Percentiles rank a stretch among this genome's conserved stretches.
These are phyloP conservation scores for Colletes collaris DNA, from an alignment of 2,888 invertebrate genomes.

Conservation along the genomic window DNA sequence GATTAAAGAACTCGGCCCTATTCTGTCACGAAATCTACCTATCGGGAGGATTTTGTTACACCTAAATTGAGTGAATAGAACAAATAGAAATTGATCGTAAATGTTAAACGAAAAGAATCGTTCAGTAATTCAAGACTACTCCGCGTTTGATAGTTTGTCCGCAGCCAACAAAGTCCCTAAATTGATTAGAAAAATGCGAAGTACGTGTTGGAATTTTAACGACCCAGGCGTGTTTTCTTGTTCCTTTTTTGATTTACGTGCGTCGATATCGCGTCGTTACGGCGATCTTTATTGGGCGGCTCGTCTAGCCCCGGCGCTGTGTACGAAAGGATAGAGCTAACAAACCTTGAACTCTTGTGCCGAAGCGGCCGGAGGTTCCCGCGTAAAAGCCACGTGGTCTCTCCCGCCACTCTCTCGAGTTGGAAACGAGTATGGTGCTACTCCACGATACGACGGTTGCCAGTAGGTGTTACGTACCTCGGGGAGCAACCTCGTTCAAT, in stretches of 20 bases:
- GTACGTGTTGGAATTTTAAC: conserved; percentile 29
- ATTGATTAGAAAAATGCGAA: conserved; percentile 35
- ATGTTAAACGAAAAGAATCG: neutral
- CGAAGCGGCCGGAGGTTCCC: conserved; percentile 69
- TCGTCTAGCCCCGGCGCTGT: conserved; percentile 27
- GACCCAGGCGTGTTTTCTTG: conserved; percentile 14
- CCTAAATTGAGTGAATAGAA: too few relatives aligned
- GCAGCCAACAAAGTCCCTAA: conserved; percentile 1
- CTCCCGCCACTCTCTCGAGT: conserved; percentile 56
- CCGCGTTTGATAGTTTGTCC: neutral
- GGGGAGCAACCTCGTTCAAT: conserved; percentile 83
- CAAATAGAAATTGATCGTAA: neutral
- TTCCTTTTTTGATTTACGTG: conserved; percentile 25
- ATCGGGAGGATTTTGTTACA: too few relatives aligned
- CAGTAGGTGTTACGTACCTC: conserved; percentile 82
- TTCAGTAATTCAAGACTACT: conserved; percentile 5
- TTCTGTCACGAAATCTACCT: too few relatives aligned
- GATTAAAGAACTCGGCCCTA: too few relatives aligned
- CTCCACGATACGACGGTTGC: conserved; percentile 71
- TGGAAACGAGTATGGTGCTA: conserved; percentile 68
- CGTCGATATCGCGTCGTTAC: conserved; percentile 31
- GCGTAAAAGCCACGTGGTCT: conserved; percentile 80
- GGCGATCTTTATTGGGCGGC: conserved; percentile 31
- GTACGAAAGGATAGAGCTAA: conserved; percentile 49
- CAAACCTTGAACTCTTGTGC: conserved; percentile 63